Conservation (phyloP, 1,140 invertebrate species). For the Aleiodes sp. region DNA sequence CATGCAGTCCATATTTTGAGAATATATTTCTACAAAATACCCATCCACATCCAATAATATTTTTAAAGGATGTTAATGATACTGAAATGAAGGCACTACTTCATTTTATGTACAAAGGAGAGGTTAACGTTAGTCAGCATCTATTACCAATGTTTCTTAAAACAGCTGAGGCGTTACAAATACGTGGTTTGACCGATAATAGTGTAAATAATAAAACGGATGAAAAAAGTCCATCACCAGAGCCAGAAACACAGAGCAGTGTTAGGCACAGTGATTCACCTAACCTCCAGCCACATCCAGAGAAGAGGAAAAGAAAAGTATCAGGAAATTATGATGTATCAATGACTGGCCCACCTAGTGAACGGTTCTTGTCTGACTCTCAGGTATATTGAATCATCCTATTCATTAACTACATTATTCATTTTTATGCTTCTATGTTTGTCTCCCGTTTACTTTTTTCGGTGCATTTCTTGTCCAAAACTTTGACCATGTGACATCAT, state of each 20-base stretch:
- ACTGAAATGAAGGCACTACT: conserved; percentile 87
- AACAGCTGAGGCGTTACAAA: conserved; percentile 90
- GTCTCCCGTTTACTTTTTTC: too few species aligned
- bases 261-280: conserved; percentile 56
- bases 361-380: conserved; percentile 73
- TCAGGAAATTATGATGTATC: conserved; percentile 75
- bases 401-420: too few species aligned
- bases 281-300: conserved; percentile 61
- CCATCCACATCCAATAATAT: conserved; percentile 92
- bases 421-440: too few species aligned
- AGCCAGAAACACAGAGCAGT: conserved; percentile 53
- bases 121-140: conserved; percentile 89
- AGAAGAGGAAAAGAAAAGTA: conserved; percentile 76
- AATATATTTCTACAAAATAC: conserved; percentile 90
- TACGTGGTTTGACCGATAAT: conserved; percentile 88
- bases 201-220: conserved; percentile 68
- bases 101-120: conserved; percentile 92
- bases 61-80: conserved; percentile 88
- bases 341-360: conserved; percentile 72
- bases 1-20: conserved; percentile 95
- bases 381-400: conserved; percentile 63
- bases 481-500: conserved; percentile 14
- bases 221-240: conserved; percentile 58
- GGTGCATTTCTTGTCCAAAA: neutral
- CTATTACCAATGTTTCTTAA: conserved; percentile 88